Evolutionary conservation across 2,797 vertebrate genomes (phyloP).

Genomic region (Fistularia tabacaria): DNA sequence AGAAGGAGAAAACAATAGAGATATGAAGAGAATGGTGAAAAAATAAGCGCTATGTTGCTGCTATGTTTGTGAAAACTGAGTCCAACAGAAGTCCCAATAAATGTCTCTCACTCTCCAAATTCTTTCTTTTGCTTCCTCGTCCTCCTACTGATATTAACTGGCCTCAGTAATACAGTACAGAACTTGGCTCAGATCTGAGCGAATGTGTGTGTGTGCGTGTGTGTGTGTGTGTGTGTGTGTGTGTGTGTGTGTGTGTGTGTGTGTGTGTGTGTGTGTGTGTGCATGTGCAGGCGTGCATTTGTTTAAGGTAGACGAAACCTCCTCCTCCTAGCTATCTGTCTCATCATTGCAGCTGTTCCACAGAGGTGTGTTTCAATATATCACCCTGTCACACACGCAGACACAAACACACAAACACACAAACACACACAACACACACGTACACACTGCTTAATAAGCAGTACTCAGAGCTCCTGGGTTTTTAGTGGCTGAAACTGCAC

Average conservation of each 20-base stretch:
- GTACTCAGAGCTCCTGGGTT: conserved; percentile 74
- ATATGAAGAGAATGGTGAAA: conserved; percentile 5
- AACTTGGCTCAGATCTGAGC: conserved; percentile 59
- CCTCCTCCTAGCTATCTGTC: conserved; percentile 70
- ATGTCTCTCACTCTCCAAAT: conserved; percentile 54
- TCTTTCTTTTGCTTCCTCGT: conserved; percentile 28
- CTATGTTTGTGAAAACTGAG: conserved; percentile 58
- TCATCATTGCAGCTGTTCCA: conserved; percentile 77
- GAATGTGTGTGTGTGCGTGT: conserved; percentile 29
- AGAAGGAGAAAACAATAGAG: neutral
- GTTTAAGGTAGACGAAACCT: conserved; percentile 61
- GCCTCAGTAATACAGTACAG: conserved; percentile 69
- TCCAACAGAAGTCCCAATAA: conserved; percentile 70
- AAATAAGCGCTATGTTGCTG: conserved; percentile 43
- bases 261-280: conserved; percentile 31
- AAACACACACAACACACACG: conserved; percentile 43
- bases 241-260: conserved; percentile 26
- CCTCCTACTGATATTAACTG: conserved; percentile 54
- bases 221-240: conserved; percentile 27
- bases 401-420: conserved; percentile 54
- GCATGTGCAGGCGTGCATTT: conserved; percentile 38
- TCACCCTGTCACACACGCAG: conserved; percentile 65
- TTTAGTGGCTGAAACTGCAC: conserved; percentile 70
- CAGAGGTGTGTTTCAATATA: conserved; percentile 76
- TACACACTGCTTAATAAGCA: conserved; percentile 73